phyloP scores from a whole-genome alignment of 2,113 vertebrate species.

The Nothobranchius furzeri region DNA sequence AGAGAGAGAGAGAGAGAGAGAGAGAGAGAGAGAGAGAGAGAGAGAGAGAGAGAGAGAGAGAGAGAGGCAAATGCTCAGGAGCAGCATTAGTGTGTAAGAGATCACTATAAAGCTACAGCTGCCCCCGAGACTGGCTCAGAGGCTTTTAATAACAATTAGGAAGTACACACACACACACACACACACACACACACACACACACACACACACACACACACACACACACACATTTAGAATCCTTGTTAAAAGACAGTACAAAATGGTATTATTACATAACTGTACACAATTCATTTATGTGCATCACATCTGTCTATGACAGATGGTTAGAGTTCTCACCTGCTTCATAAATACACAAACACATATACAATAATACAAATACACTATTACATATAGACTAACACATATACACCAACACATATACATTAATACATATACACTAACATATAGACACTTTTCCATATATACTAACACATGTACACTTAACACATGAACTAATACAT shows the following conservation, averaged over 20 bases:
- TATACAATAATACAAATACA: too few species aligned
- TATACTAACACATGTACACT: too few species aligned
- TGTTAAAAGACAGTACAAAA: constrained; percentile 15
- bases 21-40: too few species aligned
- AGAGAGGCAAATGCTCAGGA: constrained; percentile 9
- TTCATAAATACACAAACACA: background rate
- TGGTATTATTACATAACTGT: constrained; percentile 19
- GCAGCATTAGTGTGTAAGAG: constrained; percentile 57
- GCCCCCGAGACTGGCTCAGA: constrained; percentile 43
- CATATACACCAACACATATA: too few species aligned
- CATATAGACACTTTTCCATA: too few species aligned
- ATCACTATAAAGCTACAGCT: constrained; percentile 63
- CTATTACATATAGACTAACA: too few species aligned
- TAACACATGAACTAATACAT: too few species aligned
- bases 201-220: background rate
- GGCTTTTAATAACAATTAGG: constrained; percentile 50
- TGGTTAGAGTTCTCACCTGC: constrained; percentile 56
- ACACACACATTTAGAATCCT: constrained; percentile 13
- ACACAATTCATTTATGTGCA: constrained; percentile 31
- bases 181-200: background rate
- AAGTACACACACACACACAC: constrained; percentile 5
- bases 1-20: too few species aligned
- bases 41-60: too few species aligned
- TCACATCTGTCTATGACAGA: constrained; percentile 54
- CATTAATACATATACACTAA: background rate